Percentiles rank a stretch among this genome's conserved stretches.
phyloP scores from a whole-genome alignment of 2,113 vertebrate genomes.

The Probosciger aterrimus region DNA sequence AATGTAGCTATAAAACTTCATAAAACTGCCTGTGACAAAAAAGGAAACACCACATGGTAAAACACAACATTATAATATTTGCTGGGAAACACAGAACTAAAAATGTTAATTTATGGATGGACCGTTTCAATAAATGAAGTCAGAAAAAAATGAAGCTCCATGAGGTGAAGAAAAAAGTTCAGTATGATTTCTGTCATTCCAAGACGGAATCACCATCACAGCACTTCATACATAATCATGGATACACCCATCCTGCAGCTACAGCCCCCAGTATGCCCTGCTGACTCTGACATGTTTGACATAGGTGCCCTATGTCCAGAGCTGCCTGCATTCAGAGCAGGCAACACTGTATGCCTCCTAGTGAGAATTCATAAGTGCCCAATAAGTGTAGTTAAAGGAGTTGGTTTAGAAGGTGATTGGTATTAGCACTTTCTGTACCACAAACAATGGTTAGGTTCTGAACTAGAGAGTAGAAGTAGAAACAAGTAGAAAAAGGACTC shows the following conservation, averaged over 20 bases:
- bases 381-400: background rate
- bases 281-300: background rate
- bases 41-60: background rate
- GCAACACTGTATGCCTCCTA: accelerated
- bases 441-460: background rate
- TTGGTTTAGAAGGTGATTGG: background rate
- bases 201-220: background rate
- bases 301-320: accelerated
- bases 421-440: background rate
- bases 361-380: background rate
- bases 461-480: background rate
- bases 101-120: background rate
- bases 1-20: background rate
- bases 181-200: background rate
- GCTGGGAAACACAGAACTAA: background rate
- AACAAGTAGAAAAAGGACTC: background rate
- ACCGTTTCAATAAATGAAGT: background rate
- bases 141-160: background rate
- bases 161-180: background rate
- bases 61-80: background rate
- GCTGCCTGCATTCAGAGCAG: background rate
- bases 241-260: background rate
- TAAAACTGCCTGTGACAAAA: background rate
- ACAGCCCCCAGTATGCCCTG: accelerated
- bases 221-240: background rate